Evolutionary conservation across 2,888 invertebrate genomes (phyloP).

Genomic region (Odontothrips loti): DNA sequence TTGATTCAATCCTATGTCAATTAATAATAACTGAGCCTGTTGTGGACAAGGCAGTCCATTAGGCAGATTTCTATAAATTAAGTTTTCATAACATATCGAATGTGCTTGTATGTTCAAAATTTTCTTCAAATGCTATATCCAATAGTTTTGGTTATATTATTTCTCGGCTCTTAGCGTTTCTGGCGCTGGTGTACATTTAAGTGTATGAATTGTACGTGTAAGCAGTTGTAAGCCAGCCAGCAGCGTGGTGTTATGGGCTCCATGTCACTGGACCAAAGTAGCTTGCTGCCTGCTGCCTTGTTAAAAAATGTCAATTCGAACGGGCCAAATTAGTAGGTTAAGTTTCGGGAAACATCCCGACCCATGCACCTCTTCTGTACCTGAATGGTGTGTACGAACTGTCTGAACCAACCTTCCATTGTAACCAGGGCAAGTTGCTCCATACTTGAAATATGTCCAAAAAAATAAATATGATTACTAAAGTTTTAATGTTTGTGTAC

Average conservation of each 20-base stretch:
- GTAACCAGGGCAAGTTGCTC: conserved; percentile 24
- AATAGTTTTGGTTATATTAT: not conserved
- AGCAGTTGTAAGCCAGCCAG: conserved; percentile 3
- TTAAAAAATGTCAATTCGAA: conserved; percentile 23
- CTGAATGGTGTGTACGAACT: conserved; percentile 26
- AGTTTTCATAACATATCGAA: conserved; percentile 20
- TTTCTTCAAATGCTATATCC: not conserved
- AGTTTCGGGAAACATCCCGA: conserved; percentile 13
- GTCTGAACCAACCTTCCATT: conserved; percentile 26
- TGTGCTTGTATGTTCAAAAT: conserved; percentile 18
- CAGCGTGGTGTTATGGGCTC: conserved; percentile 13
- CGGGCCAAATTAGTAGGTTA: conserved; percentile 22
- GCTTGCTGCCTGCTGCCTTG: conserved; percentile 7
- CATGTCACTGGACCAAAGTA: conserved; percentile 14
- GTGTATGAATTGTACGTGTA: not conserved
- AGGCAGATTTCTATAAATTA: conserved; percentile 13
- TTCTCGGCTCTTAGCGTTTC: not conserved
- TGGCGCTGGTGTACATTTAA: not conserved
- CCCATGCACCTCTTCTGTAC: conserved; percentile 24
- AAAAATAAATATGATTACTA: conserved; percentile 22
- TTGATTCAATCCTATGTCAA: not conserved
- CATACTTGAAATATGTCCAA: conserved; percentile 26
- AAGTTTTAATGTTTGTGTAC: not conserved
- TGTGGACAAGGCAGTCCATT: not conserved
- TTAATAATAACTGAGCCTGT: not conserved